Base-by-base conservation (phyloP, 2,797 vertebrate genomes). In the Coilia nasus region DNA sequence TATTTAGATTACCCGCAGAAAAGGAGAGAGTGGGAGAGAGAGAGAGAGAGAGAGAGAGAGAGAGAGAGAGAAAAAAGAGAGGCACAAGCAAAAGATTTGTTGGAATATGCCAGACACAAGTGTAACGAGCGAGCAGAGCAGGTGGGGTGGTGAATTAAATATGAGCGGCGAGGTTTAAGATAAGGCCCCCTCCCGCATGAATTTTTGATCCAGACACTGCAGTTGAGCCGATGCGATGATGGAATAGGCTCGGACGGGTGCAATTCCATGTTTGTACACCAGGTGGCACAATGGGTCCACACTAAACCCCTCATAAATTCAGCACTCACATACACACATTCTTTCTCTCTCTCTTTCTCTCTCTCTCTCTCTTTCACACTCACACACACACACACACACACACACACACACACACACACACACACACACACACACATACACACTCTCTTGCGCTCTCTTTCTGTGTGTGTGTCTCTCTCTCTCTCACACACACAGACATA, bases 261-360 rank as follows among this genome's bases (percentile, higher is more conserved):
- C 12, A 25, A 17, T 25, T 62, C 81, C n/a, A 31, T 11, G 0
- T 80, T 60, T 56, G 82, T 78, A 92, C 93, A 93, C 93, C 91
- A 88, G 94, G 91, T 91, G 93, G 93, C 81, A 91, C 93, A 94
- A 88, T 94, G 92, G 88, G 84, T 85, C 88, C 88, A 81, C 85
- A 50, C 46, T 81, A 84, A 7, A 7, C 50, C 50, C 50, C 25
- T 23, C 19, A 44, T 21, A 54, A n/a, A 3, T 5, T 15, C 4
- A 5, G 62, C 62, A 23, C 62, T 6, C 62, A 67, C 62, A 67
- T 44, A 54, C 17, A 6, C 46, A 9, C 28, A 23, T 60, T 64
- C 84, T 41, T 31, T 41, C 35, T 41, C 35, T 2, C 5, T 41
- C 35, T 41, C 44, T 41, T 5, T 41, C 35, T 2, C 5, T 41